These are phyloP conservation scores for Rhincodon typus DNA, from an alignment of 2,797 vertebrate species.

Conservation along the genomic window DNA sequence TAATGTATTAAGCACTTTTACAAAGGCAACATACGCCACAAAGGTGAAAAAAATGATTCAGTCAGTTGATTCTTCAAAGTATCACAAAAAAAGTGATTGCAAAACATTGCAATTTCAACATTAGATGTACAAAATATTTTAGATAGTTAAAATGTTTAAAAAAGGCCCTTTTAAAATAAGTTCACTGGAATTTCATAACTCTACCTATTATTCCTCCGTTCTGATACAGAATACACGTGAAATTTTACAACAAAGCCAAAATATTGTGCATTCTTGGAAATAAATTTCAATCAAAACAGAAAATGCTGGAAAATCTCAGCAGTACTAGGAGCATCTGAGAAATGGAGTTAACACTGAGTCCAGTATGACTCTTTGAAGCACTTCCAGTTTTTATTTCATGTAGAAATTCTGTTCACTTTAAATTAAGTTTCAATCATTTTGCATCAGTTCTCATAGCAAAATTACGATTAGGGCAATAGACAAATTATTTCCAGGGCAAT, in stretches of 20 bases:
- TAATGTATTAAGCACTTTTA: neutral
- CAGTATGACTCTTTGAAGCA: too few species aligned
- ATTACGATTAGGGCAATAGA: neutral
- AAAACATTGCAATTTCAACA: neutral
- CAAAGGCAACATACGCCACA: too few species aligned
- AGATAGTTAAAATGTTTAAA: neutral
- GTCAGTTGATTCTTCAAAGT: neutral
- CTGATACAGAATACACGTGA: neutral
- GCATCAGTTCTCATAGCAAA: neutral
- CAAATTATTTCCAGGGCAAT: neutral
- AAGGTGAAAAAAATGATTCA: neutral
- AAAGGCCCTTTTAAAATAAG: neutral
- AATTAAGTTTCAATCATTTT: neutral
- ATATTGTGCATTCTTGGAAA: too few species aligned
- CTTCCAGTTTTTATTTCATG: too few species aligned
- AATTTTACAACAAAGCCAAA: neutral
- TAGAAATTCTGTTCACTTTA: neutral
- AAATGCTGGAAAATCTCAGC: too few species aligned
- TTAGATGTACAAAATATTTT: neutral
- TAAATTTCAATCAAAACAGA: too few species aligned
- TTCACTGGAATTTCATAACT: neutral
- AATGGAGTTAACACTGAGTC: too few species aligned
- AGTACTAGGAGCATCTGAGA: too few species aligned
- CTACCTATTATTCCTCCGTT: neutral
- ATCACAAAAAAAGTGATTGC: neutral